Evolutionary conservation across 2,797 vertebrate genomes (phyloP).

Genomic region (Malurus splendens): DNA sequence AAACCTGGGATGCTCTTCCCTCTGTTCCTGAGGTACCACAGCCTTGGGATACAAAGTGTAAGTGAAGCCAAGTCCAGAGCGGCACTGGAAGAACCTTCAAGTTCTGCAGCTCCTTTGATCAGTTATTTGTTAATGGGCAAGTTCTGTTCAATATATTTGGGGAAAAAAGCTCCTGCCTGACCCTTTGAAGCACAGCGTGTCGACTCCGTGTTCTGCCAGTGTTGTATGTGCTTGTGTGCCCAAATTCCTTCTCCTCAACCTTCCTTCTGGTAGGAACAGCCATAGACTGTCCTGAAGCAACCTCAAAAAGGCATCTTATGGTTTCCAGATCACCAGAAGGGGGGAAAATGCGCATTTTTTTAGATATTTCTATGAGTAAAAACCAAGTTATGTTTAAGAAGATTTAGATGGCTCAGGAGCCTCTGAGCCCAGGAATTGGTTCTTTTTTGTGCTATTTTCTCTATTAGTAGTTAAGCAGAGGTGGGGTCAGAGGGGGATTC

Average conservation of each 20-base stretch:
- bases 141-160: slow-evolving; percentile 35
- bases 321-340: not conserved
- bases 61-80: slow-evolving; percentile 35
- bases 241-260: not conserved
- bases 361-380: slow-evolving; percentile 33
- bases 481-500: not conserved
- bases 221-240: slow-evolving; percentile 57
- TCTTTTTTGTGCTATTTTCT: slow-evolving; percentile 30
- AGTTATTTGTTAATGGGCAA: slow-evolving; percentile 31
- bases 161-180: slow-evolving; percentile 30
- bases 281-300: not conserved
- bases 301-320: not conserved
- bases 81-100: slow-evolving; percentile 22
- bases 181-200: slow-evolving; percentile 31
- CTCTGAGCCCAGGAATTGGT: slow-evolving; percentile 3
- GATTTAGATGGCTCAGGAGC: not conserved
- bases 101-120: slow-evolving; percentile 41
- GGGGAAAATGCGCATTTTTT: not conserved
- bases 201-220: slow-evolving; percentile 26
- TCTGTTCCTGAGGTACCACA: not conserved
- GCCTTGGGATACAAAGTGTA: not conserved
- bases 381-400: slow-evolving; percentile 25
- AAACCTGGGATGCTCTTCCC: not conserved
- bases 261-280: slow-evolving; percentile 15
- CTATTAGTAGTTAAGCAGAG: not conserved